These are phyloP conservation scores for Rhynchonycteris naso DNA, from an alignment of 2,797 vertebrate genomes.

Conservation along the genomic window DNA sequence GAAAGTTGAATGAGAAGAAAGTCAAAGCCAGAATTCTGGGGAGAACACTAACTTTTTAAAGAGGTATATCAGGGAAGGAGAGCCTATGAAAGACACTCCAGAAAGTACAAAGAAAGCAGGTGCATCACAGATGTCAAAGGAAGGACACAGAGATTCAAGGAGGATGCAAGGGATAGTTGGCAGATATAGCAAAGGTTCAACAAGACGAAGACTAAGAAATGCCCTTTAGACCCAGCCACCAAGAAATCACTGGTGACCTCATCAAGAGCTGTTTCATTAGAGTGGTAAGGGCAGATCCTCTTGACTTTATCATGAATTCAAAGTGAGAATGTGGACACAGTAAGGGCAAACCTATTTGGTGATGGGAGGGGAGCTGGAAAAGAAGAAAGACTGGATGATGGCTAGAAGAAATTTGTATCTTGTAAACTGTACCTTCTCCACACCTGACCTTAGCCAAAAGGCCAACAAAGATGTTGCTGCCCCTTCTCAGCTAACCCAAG, in stretches of 20 bases:
- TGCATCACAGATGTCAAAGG: not conserved
- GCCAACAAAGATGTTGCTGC: too few species aligned
- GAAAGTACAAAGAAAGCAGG: not conserved
- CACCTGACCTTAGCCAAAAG: too few species aligned
- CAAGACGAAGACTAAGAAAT: not conserved
- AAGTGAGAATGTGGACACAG: not conserved
- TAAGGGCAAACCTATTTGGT: not conserved
- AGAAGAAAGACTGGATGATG: not conserved
- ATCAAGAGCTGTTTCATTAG: not conserved
- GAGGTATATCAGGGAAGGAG: not conserved
- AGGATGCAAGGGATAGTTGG: not conserved
- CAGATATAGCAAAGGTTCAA: not conserved
- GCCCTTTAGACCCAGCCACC: not conserved
- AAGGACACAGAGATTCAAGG: not conserved
- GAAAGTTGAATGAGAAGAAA: not conserved
- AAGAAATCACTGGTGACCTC: not conserved
- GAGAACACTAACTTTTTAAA: not conserved
- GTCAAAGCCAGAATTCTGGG: not conserved
- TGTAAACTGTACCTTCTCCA: not conserved
- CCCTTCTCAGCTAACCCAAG: not conserved
- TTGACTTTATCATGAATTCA: slow-evolving; percentile 1
- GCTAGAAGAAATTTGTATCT: not conserved
- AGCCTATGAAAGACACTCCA: not conserved
- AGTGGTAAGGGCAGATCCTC: not conserved
- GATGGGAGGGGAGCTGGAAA: not conserved